These are phyloP conservation scores for Stercorarius parasiticus DNA, from an alignment of 2,113 vertebrate species.

Conservation along the genomic window DNA sequence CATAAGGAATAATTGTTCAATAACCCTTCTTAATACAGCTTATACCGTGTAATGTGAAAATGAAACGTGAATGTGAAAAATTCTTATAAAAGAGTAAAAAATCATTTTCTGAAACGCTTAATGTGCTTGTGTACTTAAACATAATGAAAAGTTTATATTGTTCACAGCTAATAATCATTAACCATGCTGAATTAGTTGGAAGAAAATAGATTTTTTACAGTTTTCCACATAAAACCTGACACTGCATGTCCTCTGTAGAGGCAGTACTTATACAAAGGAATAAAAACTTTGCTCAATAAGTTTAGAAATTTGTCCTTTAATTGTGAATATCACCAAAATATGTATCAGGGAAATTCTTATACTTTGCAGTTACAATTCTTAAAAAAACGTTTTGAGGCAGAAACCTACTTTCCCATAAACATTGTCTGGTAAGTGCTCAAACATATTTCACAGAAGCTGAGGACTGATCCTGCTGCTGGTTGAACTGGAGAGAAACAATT, in stretches of 20 bases:
- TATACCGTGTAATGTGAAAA: neutral
- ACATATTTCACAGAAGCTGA: neutral
- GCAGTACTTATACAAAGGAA: neutral
- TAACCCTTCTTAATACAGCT: neutral
- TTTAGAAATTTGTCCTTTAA: neutral
- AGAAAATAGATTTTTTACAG: neutral
- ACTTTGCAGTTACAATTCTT: neutral
- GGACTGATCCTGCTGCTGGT: neutral
- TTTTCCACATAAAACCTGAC: neutral
- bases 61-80: neutral
- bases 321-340: neutral
- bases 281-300: neutral
- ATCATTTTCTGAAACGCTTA: neutral
- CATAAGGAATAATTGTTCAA: neutral
- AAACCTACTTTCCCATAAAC: neutral
- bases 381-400: neutral
- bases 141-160: neutral
- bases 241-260: neutral
- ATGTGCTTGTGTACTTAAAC: neutral
- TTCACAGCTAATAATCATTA: neutral
- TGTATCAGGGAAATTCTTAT: neutral
- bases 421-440: neutral
- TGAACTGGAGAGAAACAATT: constrained; percentile 22
- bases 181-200: neutral
- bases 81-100: neutral